A percentile compares a stretch with the other conserved stretches of the same genome.
phyloP scores from a whole-genome alignment of 2,888 invertebrate species.

The Nomada lathburiana region DNA sequence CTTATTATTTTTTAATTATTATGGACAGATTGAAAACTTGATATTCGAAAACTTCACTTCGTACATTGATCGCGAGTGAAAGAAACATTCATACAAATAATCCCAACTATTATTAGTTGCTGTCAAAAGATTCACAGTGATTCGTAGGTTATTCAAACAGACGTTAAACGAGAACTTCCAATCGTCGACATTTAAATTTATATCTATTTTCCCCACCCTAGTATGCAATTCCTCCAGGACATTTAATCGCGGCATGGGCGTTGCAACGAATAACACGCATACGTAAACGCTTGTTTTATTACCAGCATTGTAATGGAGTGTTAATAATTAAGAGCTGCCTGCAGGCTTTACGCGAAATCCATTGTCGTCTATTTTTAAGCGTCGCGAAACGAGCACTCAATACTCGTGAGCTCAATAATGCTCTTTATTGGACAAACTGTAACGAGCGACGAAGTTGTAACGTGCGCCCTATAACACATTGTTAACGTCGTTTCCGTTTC shows the following conservation, averaged over 20 bases:
- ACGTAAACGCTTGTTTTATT: not conserved
- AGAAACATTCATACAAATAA: too few species aligned
- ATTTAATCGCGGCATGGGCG: slow-evolving; percentile 3
- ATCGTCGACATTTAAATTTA: slow-evolving; percentile 52
- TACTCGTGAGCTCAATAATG: not conserved
- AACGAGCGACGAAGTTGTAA: slow-evolving; percentile 11
- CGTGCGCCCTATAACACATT: slow-evolving; percentile 3
- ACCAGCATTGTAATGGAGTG: slow-evolving; percentile 14
- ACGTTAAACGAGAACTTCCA: slow-evolving; percentile 7
- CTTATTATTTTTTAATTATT: too few species aligned
- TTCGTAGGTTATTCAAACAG: slow-evolving; percentile 1
- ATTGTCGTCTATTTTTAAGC: slow-evolving; percentile 23
- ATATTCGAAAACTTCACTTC: too few species aligned
- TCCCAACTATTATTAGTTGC: not conserved
- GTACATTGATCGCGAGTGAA: too few species aligned
- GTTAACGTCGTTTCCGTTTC: slow-evolving; percentile 9
- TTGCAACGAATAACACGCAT: not conserved
- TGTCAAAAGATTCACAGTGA: not conserved
- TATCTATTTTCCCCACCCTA: slow-evolving; percentile 33
- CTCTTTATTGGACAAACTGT: slow-evolving; percentile 19
- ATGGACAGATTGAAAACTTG: too few species aligned
- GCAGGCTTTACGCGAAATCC: not conserved
- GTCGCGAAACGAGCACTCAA: slow-evolving; percentile 23
- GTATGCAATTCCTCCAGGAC: slow-evolving; percentile 34
- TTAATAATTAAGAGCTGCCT: slow-evolving; percentile 35